Evolutionary conservation across 2,113 vertebrate species (phyloP).

Genomic region (Entomyzon cyanotis): DNA sequence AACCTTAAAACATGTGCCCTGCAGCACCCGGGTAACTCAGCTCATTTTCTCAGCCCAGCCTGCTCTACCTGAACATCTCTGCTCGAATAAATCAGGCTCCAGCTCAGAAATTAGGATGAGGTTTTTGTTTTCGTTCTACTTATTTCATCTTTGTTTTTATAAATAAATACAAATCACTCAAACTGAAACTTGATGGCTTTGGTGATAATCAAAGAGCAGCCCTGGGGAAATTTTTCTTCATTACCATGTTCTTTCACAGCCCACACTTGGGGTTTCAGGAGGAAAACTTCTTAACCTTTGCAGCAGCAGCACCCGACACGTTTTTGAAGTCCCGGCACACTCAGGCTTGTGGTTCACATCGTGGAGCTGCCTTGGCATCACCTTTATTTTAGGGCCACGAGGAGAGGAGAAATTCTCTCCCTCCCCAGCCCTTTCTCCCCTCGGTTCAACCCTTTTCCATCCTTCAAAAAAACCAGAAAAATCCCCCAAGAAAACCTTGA

Average conservation of each 20-base stretch:
- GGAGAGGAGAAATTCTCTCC: neutral
- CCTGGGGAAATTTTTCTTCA: conserved; percentile 94
- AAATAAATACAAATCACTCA: conserved; percentile 98
- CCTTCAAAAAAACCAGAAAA: neutral
- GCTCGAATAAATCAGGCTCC: conserved; percentile 44
- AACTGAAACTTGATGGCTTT: conserved; percentile 98
- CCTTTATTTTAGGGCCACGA: conserved; percentile 39
- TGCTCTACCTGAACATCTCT: neutral
- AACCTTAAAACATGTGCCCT: neutral
- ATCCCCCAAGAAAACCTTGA: neutral
- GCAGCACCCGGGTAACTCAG: neutral
- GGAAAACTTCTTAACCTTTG: conserved; percentile 97
- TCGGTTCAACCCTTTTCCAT: neutral
- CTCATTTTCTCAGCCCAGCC: neutral
- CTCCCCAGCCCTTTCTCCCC: neutral
- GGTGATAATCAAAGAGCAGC: conserved; percentile 95
- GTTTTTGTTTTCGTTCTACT: conserved; percentile 77
- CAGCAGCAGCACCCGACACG: conserved; percentile 77
- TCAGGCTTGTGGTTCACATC: conserved; percentile 33
- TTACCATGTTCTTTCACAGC: conserved; percentile 94
- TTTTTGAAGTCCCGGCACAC: conserved; percentile 63
- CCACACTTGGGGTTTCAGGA: conserved; percentile 93
- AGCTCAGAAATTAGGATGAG: conserved; percentile 73
- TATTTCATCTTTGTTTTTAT: conserved; percentile 94
- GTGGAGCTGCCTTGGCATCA: conserved; percentile 24